Evolutionary conservation across 2,113 vertebrate genomes (phyloP).

Genomic region (Macrotus californicus): DNA sequence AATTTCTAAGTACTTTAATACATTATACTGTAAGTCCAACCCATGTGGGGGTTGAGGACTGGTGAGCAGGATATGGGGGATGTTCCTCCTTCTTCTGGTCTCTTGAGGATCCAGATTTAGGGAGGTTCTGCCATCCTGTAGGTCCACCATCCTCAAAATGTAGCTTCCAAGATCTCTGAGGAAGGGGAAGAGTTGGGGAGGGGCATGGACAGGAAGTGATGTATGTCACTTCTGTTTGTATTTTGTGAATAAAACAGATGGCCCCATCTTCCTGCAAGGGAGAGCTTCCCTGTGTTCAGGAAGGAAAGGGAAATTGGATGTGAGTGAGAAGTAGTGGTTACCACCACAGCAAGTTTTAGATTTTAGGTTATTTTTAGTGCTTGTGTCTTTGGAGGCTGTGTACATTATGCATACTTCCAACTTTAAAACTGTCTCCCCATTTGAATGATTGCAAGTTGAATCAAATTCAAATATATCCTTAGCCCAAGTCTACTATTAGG

Average conservation of each 20-base stretch:
- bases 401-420: slow-evolving; percentile 4
- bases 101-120: neutral
- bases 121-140: neutral
- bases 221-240: neutral
- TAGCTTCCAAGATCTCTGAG: neutral
- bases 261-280: neutral
- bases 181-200: neutral
- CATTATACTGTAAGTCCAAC: neutral
- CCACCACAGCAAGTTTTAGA: neutral
- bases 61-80: accelerated
- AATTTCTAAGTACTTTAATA: neutral
- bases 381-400: slow-evolving; percentile 26
- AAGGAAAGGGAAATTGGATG: neutral
- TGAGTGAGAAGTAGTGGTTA: neutral
- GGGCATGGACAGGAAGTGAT: neutral
- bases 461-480: slow-evolving; percentile 57
- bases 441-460: slow-evolving; percentile 57
- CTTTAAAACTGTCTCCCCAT: slow-evolving; percentile 10
- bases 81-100: neutral
- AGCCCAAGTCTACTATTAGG: slow-evolving; percentile 33
- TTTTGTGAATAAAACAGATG: neutral
- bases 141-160: neutral
- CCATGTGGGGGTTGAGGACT: no score
- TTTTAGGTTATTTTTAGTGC: slow-evolving; percentile 37
- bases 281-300: neutral